phyloP scores from a whole-genome alignment of 1,140 invertebrate species.

The Macrotrachela quadricornifera region DNA sequence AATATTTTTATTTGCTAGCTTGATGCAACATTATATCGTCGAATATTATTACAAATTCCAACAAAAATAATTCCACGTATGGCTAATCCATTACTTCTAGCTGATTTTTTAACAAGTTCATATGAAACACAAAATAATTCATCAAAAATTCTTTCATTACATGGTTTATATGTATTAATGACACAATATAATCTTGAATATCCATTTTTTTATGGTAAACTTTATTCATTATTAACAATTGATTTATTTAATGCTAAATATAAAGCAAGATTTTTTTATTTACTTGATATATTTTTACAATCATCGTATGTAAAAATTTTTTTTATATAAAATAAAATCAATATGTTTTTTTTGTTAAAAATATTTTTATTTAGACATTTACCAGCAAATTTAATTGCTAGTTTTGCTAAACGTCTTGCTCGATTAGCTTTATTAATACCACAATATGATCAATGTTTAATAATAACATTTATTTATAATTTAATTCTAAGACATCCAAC shows the following conservation, averaged over 20 bases:
- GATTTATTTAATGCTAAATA: slow-evolving; percentile 72
- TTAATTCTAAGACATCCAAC: slow-evolving; percentile 62
- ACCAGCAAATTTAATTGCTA: slow-evolving; percentile 66
- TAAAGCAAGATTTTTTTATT: slow-evolving; percentile 54
- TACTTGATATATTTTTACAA: slow-evolving; percentile 65
- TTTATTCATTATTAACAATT: slow-evolving; percentile 72
- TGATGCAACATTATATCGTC: too few relatives aligned
- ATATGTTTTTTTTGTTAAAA: too few relatives aligned
- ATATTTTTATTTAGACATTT: slow-evolving; percentile 46
- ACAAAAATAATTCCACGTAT: slow-evolving; percentile 50
- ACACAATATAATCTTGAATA: slow-evolving; percentile 67
- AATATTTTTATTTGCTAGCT: too few relatives aligned
- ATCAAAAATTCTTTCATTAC: slow-evolving; percentile 31
- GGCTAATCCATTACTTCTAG: slow-evolving; percentile 53
- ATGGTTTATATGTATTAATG: slow-evolving; percentile 71
- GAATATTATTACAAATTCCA: too few relatives aligned
- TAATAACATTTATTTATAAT: slow-evolving; percentile 63
- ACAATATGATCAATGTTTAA: slow-evolving; percentile 49
- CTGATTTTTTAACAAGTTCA: slow-evolving; percentile 70
- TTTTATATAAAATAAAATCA: neutral
- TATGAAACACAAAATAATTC: slow-evolving; percentile 35
- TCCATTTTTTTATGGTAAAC: slow-evolving; percentile 73
- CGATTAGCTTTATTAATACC: slow-evolving; percentile 57
- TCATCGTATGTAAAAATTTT: slow-evolving; percentile 49
- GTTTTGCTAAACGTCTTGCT: slow-evolving; percentile 67